These are phyloP conservation scores for Calyptomena viridis DNA, from an alignment of 2,113 vertebrate genomes.

Conservation along the genomic window DNA sequence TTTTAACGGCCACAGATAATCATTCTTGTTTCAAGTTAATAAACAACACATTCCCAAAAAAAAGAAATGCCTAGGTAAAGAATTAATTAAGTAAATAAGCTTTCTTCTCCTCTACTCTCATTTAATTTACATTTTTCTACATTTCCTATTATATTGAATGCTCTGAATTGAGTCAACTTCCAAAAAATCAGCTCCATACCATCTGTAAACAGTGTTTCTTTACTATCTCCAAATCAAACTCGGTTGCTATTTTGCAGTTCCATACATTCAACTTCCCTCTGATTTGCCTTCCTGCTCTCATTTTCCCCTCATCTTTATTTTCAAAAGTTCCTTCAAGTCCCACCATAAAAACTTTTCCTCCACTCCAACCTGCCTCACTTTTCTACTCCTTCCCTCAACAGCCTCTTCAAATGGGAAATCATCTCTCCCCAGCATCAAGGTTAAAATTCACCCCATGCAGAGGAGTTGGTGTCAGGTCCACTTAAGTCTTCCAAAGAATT, in stretches of 20 bases:
- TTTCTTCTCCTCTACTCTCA: not conserved
- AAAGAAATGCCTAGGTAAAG: not conserved
- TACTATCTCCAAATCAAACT: not conserved
- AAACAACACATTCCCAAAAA: not conserved
- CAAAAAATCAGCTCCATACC: not conserved
- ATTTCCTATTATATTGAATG: not conserved
- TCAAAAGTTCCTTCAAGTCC: not conserved
- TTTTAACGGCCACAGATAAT: not conserved
- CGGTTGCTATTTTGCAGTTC: not conserved
- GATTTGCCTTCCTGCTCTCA: not conserved
- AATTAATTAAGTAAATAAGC: not conserved
- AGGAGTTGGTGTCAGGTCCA: not conserved
- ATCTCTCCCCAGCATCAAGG: not conserved
- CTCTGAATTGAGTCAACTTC: not conserved
- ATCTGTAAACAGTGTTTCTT: not conserved
- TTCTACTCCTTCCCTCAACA: not conserved
- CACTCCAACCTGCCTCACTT: not conserved
- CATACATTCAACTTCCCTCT: not conserved
- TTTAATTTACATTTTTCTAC: not conserved
- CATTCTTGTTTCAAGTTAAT: not conserved
- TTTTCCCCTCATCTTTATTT: not conserved
- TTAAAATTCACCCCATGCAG: not conserved
- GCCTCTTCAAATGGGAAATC: not conserved
- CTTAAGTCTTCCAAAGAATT: slow-evolving; percentile 27
- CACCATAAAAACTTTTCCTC: not conserved